Evolutionary conservation across 2,888 invertebrate genomes (phyloP).

Genomic region (Adineta ricciae): DNA sequence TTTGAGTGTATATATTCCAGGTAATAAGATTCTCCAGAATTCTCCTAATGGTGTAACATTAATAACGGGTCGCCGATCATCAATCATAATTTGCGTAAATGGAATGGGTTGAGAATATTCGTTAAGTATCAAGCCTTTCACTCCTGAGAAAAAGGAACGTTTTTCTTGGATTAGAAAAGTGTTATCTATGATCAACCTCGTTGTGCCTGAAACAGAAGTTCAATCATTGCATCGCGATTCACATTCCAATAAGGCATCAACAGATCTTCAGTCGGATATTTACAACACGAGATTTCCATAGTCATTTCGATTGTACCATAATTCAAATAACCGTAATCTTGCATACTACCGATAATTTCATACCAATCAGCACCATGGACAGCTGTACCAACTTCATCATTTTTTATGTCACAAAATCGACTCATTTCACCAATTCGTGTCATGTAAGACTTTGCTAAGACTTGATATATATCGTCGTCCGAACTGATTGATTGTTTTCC

Average conservation of each 20-base stretch:
- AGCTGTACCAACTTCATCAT: not conserved
- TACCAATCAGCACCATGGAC: slow-evolving; percentile 7
- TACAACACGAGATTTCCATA: slow-evolving; percentile 83
- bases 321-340: slow-evolving; percentile 85
- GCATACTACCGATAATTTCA: slow-evolving; percentile 61
- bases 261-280: slow-evolving; percentile 71
- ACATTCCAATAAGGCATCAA: slow-evolving; percentile 75
- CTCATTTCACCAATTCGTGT: slow-evolving; percentile 62
- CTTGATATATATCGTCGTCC: slow-evolving; percentile 69
- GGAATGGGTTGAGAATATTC: not conserved
- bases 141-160: not conserved
- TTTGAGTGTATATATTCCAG: not conserved
- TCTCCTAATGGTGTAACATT: not conserved
- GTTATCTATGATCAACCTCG: too few species aligned
- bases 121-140: not conserved
- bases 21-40: slow-evolving; percentile 18
- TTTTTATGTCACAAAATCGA: not conserved
- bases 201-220: slow-evolving; percentile 36
- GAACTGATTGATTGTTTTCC: too few species aligned
- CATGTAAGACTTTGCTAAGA: slow-evolving; percentile 64
- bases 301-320: slow-evolving; percentile 91
- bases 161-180: too few species aligned
- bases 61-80: not conserved
- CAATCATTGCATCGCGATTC: slow-evolving; percentile 62
- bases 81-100: not conserved